Conservation (phyloP, 2,797 vertebrate genomes). For the Pangasius sanitwongsei region DNA sequence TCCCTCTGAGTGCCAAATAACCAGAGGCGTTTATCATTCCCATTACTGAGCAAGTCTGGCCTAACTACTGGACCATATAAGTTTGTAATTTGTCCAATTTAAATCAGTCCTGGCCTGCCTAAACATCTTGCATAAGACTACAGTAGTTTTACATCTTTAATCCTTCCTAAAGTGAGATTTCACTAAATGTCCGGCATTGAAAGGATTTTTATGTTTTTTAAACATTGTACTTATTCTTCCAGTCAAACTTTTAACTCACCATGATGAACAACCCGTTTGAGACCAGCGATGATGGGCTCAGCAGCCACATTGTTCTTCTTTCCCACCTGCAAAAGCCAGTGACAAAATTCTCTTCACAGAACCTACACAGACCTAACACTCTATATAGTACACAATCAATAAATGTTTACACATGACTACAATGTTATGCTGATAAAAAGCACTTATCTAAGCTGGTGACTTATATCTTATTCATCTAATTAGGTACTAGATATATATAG, state of each 20-base stretch:
- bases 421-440: not conserved
- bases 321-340: constrained; percentile 79
- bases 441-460: not conserved
- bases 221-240: not conserved
- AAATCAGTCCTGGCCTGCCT: not conserved
- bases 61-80: not conserved
- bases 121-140: not conserved
- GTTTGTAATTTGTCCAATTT: not conserved
- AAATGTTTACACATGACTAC: not conserved
- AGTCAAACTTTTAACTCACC: constrained; percentile 80
- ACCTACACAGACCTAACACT: not conserved
- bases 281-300: constrained; percentile 95
- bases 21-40: not conserved
- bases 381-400: not conserved
- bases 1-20: not conserved
- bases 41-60: not conserved
- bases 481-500: not conserved
- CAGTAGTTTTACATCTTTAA: not conserved
- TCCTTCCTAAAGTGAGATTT: not conserved
- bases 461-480: not conserved
- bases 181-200: not conserved
- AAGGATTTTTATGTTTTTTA: not conserved
- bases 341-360: constrained; percentile 16
- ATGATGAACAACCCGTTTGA: constrained; percentile 98
- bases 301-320: constrained; percentile 94